These are phyloP conservation scores for Petrolisthes cinctipes DNA, from an alignment of 2,888 invertebrate species.

Conservation along the genomic window DNA sequence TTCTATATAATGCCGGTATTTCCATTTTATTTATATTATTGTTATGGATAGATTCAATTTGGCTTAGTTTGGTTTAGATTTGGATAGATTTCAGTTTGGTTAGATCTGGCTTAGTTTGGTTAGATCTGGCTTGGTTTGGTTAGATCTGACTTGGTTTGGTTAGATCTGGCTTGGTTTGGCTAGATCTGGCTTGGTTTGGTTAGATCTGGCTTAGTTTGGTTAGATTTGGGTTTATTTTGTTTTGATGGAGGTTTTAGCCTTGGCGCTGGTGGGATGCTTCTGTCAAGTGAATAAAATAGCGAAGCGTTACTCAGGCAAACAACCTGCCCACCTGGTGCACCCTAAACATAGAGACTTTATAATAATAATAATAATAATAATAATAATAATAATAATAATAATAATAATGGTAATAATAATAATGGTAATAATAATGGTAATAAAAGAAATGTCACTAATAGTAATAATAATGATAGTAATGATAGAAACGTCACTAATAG, in stretches of 20 bases:
- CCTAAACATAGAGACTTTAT: not conserved
- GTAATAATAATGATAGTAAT: slow-evolving; percentile 1
- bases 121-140: no score
- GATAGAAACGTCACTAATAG: slow-evolving; percentile 1
- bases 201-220: not conserved
- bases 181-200: no score
- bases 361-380: not conserved
- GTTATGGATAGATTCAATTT: not conserved
- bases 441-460: not conserved
- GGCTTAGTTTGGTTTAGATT: not conserved
- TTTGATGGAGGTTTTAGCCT: not conserved
- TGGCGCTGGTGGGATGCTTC: no score
- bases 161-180: no score
- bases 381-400: slow-evolving; percentile 3
- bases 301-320: no score
- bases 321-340: no score
- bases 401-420: not conserved
- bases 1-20: not conserved
- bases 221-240: not conserved
- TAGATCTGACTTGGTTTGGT: no score
- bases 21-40: not conserved
- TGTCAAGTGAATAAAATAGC: no score
- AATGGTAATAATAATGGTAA: not conserved
- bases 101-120: no score
- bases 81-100: no score